phyloP scores from a whole-genome alignment of 64 coral and sea anemone species.

The Porites lutea region DNA sequence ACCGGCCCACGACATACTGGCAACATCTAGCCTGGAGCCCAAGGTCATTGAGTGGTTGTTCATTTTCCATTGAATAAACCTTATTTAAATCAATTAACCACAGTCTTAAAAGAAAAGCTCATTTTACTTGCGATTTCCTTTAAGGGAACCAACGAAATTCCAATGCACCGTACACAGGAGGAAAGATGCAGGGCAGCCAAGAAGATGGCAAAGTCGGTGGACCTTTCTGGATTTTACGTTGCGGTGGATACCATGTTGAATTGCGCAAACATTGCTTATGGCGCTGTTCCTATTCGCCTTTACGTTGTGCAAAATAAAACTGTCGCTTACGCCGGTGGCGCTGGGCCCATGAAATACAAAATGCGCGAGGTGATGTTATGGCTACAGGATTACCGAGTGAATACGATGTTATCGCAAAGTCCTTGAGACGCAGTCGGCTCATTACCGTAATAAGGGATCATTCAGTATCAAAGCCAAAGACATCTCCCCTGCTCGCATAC shows the following conservation, averaged over 20 bases:
- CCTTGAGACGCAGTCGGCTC: not conserved
- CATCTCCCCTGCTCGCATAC: too few species aligned
- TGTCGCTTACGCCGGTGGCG: conserved; percentile 74
- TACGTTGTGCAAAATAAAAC: conserved; percentile 67
- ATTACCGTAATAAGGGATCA: not conserved
- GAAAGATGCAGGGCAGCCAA: conserved; percentile 67
- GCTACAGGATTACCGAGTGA: conserved; percentile 42
- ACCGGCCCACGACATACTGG: too few species aligned
- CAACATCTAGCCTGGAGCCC: too few species aligned
- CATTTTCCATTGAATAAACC: too few species aligned
- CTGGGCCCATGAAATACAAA: conserved; percentile 68
- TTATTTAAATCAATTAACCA: too few species aligned
- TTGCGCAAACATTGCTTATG: conserved; percentile 81
- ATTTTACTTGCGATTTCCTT: not conserved
- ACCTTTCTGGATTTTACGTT: conserved; percentile 26
- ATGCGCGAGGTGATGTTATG: conserved; percentile 65
- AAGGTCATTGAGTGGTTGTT: too few species aligned
- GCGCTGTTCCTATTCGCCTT: conserved; percentile 80
- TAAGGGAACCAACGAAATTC: conserved; percentile 62
- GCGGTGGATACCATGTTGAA: conserved; percentile 84
- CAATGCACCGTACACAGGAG: conserved; percentile 62
- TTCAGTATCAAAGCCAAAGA: too few species aligned
- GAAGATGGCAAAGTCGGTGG: conserved; percentile 31
- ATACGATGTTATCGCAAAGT: too few species aligned
- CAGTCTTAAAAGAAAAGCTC: not conserved